Base-by-base conservation (phyloP, 2,797 vertebrate genomes). In the Hoplostethus atlanticus region DNA sequence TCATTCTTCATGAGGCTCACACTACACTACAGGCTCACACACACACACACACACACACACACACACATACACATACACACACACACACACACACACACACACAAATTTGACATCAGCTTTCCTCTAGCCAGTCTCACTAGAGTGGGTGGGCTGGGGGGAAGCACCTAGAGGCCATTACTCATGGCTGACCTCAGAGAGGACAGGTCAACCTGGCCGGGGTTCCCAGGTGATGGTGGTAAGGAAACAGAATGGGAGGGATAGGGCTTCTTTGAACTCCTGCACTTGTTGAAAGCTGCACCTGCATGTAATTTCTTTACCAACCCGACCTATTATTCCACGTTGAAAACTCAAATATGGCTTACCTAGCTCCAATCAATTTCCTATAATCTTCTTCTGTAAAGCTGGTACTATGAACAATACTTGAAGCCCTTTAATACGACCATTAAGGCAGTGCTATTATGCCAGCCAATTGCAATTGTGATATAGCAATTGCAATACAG, bases 371-470 rank as follows among this genome's bases (percentile, higher is more conserved):
- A 16, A 3, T 44, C 48, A 71, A 6, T 36, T 68, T 46, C 13
- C 13, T 50, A 15, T 58, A 17, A 34, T 51, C 42, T 15, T 38
- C 42, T 55, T 62, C 28, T 63, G 79, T 61, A 75, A 76, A 82
- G 6, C 34, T 55, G 36, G 1, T 62, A 16, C 47, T 48, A 63
- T 61, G 47, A 28, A 72, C 54, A 87, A 81, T 51, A 59, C 10
- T 36, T 66, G 42, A 70, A 64, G 56, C 59, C 46, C 64, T 78
- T 83, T 79, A 76, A 87, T 63, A 88, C 76, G 72, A 80, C 69
- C 71, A 89, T 93, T 87, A 91, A 79, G 47, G 59, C 59, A 67
- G 76, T 46, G 60, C 76, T 82, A 91, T 92, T 90, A 90, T 50
- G 3, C 65, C 65, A 73, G 55, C 58, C n/a, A 42, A 76, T 64